Percentiles rank a stretch among this genome's conserved stretches.
Evolutionary conservation across 2,888 invertebrate genomes (phyloP).

Genomic region (Nebria brevicollis): DNA sequence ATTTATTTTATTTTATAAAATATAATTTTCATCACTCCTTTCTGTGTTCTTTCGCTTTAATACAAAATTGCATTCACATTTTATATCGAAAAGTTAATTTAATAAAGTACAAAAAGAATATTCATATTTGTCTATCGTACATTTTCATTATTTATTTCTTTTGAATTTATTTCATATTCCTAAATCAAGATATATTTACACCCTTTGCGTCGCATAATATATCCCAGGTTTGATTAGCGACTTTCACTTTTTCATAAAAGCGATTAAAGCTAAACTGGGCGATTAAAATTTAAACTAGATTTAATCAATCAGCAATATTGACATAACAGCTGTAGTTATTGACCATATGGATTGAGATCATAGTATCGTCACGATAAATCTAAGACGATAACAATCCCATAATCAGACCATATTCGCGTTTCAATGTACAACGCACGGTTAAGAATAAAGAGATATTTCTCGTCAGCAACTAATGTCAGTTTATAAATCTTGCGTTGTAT

Average conservation of each 20-base stretch:
- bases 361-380: too few relatives aligned
- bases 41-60: constrained; percentile 11
- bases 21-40: constrained; percentile 2
- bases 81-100: constrained; percentile 19
- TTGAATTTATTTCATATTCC: too few relatives aligned
- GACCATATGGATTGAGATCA: constrained; percentile 39
- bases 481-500: background rate
- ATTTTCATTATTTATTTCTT: too few relatives aligned
- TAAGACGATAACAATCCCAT: background rate
- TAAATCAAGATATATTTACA: too few relatives aligned
- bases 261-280: too few relatives aligned
- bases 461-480: background rate
- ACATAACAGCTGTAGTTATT: background rate
- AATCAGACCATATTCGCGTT: background rate
- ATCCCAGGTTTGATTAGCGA: too few relatives aligned
- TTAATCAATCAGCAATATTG: background rate
- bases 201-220: too few relatives aligned
- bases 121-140: too few relatives aligned
- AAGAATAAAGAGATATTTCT: background rate
- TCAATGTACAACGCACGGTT: background rate
- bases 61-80: background rate
- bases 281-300: constrained; percentile 2
- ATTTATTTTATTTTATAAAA: constrained; percentile 9
- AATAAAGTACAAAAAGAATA: background rate
- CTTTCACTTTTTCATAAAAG: too few relatives aligned